Evolutionary conservation across 2,888 invertebrate genomes (phyloP).

Genomic region (Ceriagrion tenellum): DNA sequence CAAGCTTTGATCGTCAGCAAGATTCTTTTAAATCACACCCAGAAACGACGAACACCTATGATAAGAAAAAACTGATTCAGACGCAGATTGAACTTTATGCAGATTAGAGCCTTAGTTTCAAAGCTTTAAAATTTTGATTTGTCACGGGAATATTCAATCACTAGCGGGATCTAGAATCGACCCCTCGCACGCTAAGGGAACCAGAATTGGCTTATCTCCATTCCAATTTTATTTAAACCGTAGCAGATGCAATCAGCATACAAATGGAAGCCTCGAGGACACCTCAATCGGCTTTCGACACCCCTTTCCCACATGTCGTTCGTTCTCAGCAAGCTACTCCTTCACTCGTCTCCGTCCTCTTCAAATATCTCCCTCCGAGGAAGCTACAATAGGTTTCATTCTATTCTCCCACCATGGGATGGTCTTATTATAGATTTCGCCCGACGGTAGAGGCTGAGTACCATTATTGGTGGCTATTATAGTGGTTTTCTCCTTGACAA

Average conservation of each 20-base stretch:
- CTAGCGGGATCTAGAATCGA: neutral
- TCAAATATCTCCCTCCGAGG: neutral
- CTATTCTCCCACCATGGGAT: too few relatives aligned
- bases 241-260: conserved; percentile 38
- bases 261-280: neutral
- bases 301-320: neutral
- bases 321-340: neutral
- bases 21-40: too few relatives aligned
- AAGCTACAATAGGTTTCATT: too few relatives aligned
- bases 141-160: neutral
- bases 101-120: neutral
- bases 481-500: too few relatives aligned
- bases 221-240: neutral
- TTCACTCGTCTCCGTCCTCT: neutral
- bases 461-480: too few relatives aligned
- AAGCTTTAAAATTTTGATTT: neutral
- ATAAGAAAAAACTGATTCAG: neutral
- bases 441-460: too few relatives aligned
- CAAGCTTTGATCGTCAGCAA: too few relatives aligned
- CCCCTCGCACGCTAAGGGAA: too few relatives aligned
- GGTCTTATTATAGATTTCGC: too few relatives aligned
- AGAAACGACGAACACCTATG: neutral
- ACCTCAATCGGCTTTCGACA: neutral
- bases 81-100: neutral
- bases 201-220: neutral